A percentile compares a stretch with the other conserved stretches of the same genome.
Evolutionary conservation across 2,113 vertebrate species (phyloP).

Genomic region (Pavo muticus): DNA sequence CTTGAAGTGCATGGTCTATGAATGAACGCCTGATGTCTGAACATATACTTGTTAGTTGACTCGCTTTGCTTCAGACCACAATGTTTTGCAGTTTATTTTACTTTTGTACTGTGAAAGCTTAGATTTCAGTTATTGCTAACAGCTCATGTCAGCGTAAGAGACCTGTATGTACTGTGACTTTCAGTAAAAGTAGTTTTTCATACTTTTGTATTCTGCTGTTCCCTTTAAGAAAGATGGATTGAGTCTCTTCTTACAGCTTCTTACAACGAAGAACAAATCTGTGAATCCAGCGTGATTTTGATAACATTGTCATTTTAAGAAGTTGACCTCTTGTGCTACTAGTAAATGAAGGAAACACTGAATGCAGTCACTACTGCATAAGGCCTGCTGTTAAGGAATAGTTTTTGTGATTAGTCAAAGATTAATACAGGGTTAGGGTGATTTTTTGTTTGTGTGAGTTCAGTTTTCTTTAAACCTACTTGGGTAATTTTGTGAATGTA

Average conservation of each 20-base stretch:
- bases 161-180: neutral
- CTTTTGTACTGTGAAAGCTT: neutral
- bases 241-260: neutral
- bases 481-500: neutral
- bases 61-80: neutral
- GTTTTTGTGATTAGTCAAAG: neutral
- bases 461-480: accelerated
- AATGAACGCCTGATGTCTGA: neutral
- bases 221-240: neutral
- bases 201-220: neutral
- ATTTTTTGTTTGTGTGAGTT: neutral
- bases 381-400: neutral
- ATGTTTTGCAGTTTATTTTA: neutral
- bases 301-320: neutral
- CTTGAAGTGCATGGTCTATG: neutral
- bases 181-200: neutral
- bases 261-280: neutral
- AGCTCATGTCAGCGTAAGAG: neutral
- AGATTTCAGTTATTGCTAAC: neutral
- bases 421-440: neutral
- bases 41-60: neutral
- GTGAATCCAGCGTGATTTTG: neutral
- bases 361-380: neutral
- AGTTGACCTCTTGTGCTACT: neutral
- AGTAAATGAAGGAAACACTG: neutral